Evolutionary conservation across 2,797 vertebrate species (phyloP), one percentile per base, ranked within the genome.

Genomic region (Myotis findleyi): DNA sequence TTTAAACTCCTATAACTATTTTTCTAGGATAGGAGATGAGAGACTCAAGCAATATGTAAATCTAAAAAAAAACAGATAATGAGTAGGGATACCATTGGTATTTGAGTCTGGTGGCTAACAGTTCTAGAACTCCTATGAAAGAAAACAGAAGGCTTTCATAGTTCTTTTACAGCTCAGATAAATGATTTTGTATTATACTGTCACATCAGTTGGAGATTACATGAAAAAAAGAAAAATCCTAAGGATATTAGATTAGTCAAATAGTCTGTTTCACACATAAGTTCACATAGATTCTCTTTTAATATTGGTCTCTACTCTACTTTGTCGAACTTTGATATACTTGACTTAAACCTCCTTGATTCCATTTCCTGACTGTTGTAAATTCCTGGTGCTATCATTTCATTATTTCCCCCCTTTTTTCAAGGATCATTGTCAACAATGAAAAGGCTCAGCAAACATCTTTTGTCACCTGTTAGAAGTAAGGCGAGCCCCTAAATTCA

Each of bases 31-130:
- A 88, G n/a, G 2, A 64, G 20, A 81, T 89, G 66, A 92, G 73
- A 86, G 30, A 79, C n/a, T 87, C 41, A 73, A 89, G 53, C 16
- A 55, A 77, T 76, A 64, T 55, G 33, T 87, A 91, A 93, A 93
- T 87, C 30, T 14, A 25, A 41, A 72, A 72, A 72, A 71, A 38
- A 59, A 5, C 6, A 83, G 44, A 66, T 25, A 84, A 4, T 81
- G 23, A 72, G 20, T 87, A 72, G 30, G 13, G 14, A 71, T 69
- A 57, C 20, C 17, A 92, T 14, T 91, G 33, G 7, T 66, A 68
- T 81, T 59, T 75, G 33, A 83, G 11, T 66, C 25, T 90, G 27
- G 30, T 49, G 16, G 12, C 27, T 47, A 68, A 92, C 92, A 71
- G 13, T 81, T 81, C 72, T 82, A 87, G 66, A 90, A 84, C 47